Evolutionary conservation across 1,140 invertebrate species (phyloP).

Genomic region (Hypsibius dujardini): DNA sequence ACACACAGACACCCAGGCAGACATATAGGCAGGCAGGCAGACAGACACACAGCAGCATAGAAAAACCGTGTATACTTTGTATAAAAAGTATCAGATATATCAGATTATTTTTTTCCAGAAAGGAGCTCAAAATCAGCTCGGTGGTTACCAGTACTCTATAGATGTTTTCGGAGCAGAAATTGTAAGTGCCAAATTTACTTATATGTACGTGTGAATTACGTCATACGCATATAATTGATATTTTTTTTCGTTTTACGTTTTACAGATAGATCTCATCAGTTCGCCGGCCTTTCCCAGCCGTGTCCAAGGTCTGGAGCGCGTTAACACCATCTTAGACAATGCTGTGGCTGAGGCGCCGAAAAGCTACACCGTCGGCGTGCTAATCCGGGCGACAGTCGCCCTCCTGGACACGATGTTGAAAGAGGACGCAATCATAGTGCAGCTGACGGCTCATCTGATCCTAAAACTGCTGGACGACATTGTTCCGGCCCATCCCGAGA

Average conservation of each 20-base stretch:
- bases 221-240: background rate
- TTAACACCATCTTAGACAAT: background rate
- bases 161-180: background rate
- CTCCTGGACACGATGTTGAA: background rate
- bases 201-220: background rate
- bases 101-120: background rate
- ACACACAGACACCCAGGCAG: too few species aligned
- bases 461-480: background rate
- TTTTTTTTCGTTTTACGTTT: background rate
- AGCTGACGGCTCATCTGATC: background rate
- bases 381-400: background rate
- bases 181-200: background rate
- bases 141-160: background rate
- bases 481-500: background rate
- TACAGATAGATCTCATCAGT: background rate
- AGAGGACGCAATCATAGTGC: slow-evolving; percentile 1
- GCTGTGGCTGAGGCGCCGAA: background rate
- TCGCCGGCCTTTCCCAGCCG: background rate
- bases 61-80: background rate
- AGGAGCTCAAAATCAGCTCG: background rate
- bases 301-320: background rate
- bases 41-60: too few species aligned
- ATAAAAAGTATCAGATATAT: background rate
- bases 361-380: background rate
- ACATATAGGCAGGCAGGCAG: too few species aligned